phyloP scores from a whole-genome alignment of 2,113 vertebrate species.

The Hypocryptadius cinnamomeus region DNA sequence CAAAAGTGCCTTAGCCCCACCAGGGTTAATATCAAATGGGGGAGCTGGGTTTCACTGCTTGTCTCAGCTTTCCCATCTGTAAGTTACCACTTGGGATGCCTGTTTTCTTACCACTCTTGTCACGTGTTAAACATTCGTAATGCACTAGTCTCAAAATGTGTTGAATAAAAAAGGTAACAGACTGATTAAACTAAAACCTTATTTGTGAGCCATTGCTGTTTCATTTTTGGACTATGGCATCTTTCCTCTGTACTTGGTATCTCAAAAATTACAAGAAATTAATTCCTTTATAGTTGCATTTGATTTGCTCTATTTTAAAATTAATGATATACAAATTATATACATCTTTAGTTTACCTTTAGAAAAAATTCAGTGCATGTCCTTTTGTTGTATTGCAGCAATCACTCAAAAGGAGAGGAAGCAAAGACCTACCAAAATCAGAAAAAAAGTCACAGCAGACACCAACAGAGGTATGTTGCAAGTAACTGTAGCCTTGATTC shows the following conservation, averaged over 20 bases:
- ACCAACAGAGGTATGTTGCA: slow-evolving; percentile 81
- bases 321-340: background rate
- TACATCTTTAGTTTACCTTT: background rate
- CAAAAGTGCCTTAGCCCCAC: background rate
- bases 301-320: background rate
- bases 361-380: background rate
- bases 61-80: background rate
- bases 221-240: background rate
- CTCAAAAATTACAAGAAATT: background rate
- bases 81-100: background rate
- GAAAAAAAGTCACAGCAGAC: slow-evolving; percentile 89
- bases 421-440: slow-evolving; percentile 87
- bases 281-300: background rate
- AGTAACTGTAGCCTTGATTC: background rate
- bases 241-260: background rate
- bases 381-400: slow-evolving; percentile 70
- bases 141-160: background rate
- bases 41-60: background rate
- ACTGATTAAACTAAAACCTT: background rate
- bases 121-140: background rate
- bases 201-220: background rate
- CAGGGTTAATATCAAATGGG: background rate
- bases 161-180: background rate
- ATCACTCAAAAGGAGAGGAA: slow-evolving; percentile 92
- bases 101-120: background rate